Conservation (phyloP, 1,140 invertebrate genomes). For the Zaprionus inermis region DNA sequence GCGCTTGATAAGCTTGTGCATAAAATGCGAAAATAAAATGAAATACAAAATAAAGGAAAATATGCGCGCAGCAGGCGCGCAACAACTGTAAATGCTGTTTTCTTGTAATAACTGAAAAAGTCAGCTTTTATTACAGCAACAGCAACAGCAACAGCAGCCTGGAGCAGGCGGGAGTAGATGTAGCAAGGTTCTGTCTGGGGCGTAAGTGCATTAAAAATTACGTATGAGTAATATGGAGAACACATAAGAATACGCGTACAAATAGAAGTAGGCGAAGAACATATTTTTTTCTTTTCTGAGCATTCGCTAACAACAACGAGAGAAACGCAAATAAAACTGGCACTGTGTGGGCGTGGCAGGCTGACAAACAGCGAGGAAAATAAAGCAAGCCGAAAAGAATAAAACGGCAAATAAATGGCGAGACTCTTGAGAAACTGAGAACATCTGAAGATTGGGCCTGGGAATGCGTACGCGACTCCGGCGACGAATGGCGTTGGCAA, state of each 20-base stretch:
- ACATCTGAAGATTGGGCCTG: conserved; percentile 25
- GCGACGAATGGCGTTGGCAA: conserved; percentile 12
- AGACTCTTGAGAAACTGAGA: conserved; percentile 16
- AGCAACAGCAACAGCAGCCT: conserved; percentile 28
- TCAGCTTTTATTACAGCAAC: conserved; percentile 47
- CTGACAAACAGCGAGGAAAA: neutral
- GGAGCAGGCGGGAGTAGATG: conserved; percentile 1
- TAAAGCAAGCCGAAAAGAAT: too few species aligned
- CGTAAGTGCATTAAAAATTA: conserved; percentile 57
- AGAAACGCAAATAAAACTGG: conserved; percentile 39
- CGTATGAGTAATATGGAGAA: conserved; percentile 33
- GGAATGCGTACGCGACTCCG: conserved; percentile 30
- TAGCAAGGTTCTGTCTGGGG: neutral
- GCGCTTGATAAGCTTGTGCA: neutral
- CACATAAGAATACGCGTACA: conserved; percentile 16
- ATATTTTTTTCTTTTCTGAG: neutral
- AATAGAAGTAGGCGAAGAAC: conserved; percentile 38
- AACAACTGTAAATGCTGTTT: conserved; percentile 36
- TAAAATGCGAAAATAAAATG: conserved; percentile 3
- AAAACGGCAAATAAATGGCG: conserved; percentile 12
- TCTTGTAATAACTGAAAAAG: conserved; percentile 46
- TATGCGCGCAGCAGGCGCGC: conserved; percentile 14
- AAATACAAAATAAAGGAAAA: conserved; percentile 22
- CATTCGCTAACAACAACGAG: conserved; percentile 41
- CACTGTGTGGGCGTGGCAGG: conserved; percentile 35